phyloP scores from a whole-genome alignment of 1,140 invertebrate genomes.

The Sinella curviseta region DNA sequence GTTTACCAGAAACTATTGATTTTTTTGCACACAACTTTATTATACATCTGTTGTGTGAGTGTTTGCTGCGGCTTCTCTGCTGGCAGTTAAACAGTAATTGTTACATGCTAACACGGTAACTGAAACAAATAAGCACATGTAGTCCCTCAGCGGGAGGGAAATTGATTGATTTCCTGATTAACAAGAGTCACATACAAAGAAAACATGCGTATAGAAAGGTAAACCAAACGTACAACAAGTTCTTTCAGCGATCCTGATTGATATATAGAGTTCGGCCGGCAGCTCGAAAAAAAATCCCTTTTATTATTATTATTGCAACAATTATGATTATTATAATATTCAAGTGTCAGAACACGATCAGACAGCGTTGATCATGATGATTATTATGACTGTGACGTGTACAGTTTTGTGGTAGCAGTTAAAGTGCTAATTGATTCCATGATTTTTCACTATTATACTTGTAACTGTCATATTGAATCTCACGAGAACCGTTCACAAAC shows the following conservation, averaged over 20 bases:
- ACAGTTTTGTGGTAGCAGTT: background rate
- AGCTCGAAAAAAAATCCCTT: no score
- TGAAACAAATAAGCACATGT: conserved; percentile 24
- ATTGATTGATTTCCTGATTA: conserved; percentile 27
- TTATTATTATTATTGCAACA: no score
- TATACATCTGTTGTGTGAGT: background rate
- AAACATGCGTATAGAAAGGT: background rate
- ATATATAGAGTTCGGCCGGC: background rate
- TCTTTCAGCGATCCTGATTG: background rate
- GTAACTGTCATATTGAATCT: conserved; percentile 14
- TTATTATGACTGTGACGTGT: background rate
- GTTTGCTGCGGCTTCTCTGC: background rate
- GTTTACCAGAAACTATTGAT: conserved; percentile 19
- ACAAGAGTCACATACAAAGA: background rate
- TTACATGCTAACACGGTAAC: background rate
- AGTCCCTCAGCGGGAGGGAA: background rate
- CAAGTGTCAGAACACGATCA: conserved; percentile 6
- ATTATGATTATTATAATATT: background rate
- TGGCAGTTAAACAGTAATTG: background rate
- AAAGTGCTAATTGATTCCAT: conserved; percentile 13
- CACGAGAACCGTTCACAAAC: background rate
- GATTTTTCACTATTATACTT: background rate
- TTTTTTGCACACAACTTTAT: conserved; percentile 7
- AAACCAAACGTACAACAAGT: no score
- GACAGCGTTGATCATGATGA: background rate